Conservation (phyloP, 1,140 invertebrate genomes). For the Pararge aegeria region DNA sequence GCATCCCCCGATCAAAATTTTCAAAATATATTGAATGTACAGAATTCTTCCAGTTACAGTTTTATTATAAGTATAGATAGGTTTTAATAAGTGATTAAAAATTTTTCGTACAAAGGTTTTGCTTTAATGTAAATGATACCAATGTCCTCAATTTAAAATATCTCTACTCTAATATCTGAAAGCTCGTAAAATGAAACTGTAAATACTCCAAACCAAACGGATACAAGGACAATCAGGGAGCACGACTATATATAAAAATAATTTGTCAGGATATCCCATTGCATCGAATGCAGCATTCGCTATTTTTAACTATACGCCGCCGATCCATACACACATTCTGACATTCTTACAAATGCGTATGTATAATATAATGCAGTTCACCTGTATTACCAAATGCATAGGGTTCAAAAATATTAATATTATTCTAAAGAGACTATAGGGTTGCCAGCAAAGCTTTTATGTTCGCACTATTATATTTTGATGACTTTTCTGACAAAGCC, state of each 20-base stretch:
- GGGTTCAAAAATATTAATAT: conserved; percentile 30
- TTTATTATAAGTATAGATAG: no score
- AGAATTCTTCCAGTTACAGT: no score
- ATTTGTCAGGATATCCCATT: conserved; percentile 73
- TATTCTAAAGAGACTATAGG: conserved; percentile 1
- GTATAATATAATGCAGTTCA: conserved; percentile 17
- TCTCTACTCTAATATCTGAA: no score
- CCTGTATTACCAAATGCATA: conserved; percentile 26
- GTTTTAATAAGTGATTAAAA: no score
- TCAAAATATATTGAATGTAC: no score
- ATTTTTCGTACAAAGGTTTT: no score
- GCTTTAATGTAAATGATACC: no score
- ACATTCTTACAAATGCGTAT: background rate
- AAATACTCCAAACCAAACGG: conserved; percentile 32
- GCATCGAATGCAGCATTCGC: conserved; percentile 48
- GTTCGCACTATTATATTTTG: no score
- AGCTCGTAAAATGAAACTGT: background rate
- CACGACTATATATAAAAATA: conserved; percentile 62
- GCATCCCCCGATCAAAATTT: no score
- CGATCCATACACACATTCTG: conserved; percentile 25
- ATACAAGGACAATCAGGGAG: conserved; percentile 54
- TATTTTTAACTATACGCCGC: conserved; percentile 50
- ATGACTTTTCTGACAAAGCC: no score
- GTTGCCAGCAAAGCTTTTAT: no score
- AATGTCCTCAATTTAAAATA: no score